A percentile compares a stretch with the other conserved stretches of the same genome.
phyloP scores from a whole-genome alignment of 2,113 vertebrate genomes.

The Chlorodrepanis virens region DNA sequence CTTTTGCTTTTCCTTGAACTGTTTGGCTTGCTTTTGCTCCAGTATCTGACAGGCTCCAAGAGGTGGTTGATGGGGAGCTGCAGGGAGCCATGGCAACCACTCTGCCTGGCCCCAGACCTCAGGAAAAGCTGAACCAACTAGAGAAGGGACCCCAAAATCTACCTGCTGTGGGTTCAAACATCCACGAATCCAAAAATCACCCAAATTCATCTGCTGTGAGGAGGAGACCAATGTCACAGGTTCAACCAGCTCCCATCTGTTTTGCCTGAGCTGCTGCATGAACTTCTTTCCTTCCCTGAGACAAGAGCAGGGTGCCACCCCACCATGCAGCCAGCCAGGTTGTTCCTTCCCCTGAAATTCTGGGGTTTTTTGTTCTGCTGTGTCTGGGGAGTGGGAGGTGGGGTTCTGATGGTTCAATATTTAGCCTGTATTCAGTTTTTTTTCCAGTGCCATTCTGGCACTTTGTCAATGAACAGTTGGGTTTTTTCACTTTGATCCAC shows the following conservation, averaged over 20 bases:
- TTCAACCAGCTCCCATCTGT: background rate
- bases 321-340: background rate
- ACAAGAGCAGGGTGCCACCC: background rate
- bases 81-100: background rate
- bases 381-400: background rate
- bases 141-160: background rate
- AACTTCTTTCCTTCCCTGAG: background rate
- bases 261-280: background rate
- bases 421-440: background rate
- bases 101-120: background rate
- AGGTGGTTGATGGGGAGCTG: background rate
- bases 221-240: background rate
- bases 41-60: background rate
- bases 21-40: background rate
- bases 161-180: background rate
- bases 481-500: background rate
- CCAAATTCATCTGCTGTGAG: background rate
- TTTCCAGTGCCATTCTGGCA: background rate
- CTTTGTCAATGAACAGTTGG: background rate
- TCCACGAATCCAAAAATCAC: background rate
- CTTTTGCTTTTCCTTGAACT: background rate
- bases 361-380: background rate
- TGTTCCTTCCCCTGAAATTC: background rate
- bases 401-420: background rate
- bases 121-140: background rate